Percentiles rank a stretch among this genome's conserved stretches.
phyloP scores from a whole-genome alignment of 2,113 vertebrate genomes.

The Dicaeum eximium region DNA sequence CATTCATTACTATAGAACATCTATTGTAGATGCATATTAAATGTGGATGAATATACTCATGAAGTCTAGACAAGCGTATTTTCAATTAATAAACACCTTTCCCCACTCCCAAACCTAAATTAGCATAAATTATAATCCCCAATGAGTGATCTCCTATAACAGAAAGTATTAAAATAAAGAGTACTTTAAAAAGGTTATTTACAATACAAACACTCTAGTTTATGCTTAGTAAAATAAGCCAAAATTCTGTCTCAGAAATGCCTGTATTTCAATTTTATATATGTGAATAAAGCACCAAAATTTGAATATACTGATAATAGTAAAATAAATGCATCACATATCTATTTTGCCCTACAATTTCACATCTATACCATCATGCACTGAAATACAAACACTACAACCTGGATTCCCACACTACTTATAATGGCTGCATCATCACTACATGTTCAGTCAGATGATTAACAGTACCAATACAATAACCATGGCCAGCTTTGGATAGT shows the following conservation, averaged over 20 bases:
- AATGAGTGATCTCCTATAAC: neutral
- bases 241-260: neutral
- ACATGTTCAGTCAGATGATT: neutral
- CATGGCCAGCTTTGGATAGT: neutral
- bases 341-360: neutral
- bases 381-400: neutral
- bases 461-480: neutral
- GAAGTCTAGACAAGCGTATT: neutral
- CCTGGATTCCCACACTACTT: neutral
- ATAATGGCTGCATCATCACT: neutral
- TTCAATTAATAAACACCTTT: neutral
- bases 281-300: neutral
- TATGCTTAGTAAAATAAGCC: neutral
- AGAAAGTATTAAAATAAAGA: slow-evolving; percentile 29
- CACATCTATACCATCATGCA: neutral
- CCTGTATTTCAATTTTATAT: neutral
- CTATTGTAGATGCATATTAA: neutral
- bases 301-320: neutral
- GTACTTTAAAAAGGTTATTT: slow-evolving; percentile 8
- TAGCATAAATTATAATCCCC: neutral
- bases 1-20: neutral
- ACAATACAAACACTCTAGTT: neutral
- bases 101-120: neutral
- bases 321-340: neutral
- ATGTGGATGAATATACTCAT: neutral